Evolutionary conservation across 1,140 invertebrate species (phyloP).

Genomic region (Leguminivora glycinivorella): DNA sequence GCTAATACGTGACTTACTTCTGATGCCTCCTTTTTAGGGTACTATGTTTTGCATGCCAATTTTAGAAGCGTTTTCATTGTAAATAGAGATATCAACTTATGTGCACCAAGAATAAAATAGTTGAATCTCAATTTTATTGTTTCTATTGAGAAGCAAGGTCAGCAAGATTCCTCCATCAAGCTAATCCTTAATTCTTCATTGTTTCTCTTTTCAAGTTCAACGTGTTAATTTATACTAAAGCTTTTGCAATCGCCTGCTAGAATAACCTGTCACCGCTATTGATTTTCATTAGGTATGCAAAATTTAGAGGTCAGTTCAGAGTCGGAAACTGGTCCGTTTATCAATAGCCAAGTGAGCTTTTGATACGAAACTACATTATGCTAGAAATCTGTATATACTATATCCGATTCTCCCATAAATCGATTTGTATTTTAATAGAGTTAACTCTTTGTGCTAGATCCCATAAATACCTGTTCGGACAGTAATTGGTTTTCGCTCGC

Average conservation of each 20-base stretch:
- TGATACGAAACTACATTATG: background rate
- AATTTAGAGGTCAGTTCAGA: background rate
- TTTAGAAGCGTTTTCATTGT: no score
- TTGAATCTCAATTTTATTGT: no score
- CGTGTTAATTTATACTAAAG: background rate
- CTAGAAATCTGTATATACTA: background rate
- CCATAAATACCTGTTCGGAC: background rate
- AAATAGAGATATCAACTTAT: no score
- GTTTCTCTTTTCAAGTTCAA: background rate
- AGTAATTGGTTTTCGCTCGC: background rate
- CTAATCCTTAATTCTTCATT: no score
- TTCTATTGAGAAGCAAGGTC: no score
- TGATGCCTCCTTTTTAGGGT: no score
- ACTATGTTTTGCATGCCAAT: no score
- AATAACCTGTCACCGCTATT: background rate
- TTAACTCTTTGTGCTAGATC: background rate
- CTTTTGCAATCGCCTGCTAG: background rate
- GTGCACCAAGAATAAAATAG: no score
- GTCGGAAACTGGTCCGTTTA: background rate
- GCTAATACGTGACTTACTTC: no score
- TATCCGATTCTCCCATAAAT: background rate
- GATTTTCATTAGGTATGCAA: background rate
- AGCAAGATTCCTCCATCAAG: no score
- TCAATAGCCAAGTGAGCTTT: background rate
- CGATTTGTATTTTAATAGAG: background rate